phyloP scores from a whole-genome alignment of 1,140 invertebrate genomes.

The Micrasema longulum region DNA sequence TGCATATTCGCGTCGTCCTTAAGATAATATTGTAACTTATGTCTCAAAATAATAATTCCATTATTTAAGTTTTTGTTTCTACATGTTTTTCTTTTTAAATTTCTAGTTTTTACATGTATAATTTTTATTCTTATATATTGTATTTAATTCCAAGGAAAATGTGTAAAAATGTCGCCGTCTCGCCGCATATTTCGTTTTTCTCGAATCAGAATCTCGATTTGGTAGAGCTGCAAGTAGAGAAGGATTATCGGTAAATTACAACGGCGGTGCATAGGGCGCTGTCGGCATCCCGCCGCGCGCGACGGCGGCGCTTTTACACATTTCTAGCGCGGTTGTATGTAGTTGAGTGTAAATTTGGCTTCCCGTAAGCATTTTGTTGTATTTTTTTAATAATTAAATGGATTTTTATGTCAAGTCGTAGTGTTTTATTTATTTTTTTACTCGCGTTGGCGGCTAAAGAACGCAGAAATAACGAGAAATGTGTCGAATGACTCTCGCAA shows the following conservation, averaged over 20 bases:
- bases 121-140: not conserved
- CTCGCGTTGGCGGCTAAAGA: no score
- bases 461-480: no score
- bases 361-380: slow-evolving; percentile 1
- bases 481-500: no score
- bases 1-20: no score
- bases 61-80: slow-evolving; percentile 13
- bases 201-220: not conserved
- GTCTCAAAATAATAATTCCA: slow-evolving; percentile 31
- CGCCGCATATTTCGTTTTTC: not conserved
- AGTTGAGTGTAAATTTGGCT: not conserved
- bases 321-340: not conserved
- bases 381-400: slow-evolving; percentile 18
- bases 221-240: not conserved
- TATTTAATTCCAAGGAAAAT: slow-evolving; percentile 3
- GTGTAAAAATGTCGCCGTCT: slow-evolving; percentile 8
- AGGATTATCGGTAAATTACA: not conserved
- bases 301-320: slow-evolving; percentile 8
- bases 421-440: slow-evolving; percentile 21
- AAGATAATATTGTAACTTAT: not conserved
- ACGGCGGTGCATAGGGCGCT: not conserved
- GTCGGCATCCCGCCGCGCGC: no score
- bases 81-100: slow-evolving; percentile 12
- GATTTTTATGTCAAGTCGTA: slow-evolving; percentile 19
- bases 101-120: slow-evolving; percentile 10